Conservation (phyloP, 2,888 invertebrate genomes). For the Dynastes tityus region DNA sequence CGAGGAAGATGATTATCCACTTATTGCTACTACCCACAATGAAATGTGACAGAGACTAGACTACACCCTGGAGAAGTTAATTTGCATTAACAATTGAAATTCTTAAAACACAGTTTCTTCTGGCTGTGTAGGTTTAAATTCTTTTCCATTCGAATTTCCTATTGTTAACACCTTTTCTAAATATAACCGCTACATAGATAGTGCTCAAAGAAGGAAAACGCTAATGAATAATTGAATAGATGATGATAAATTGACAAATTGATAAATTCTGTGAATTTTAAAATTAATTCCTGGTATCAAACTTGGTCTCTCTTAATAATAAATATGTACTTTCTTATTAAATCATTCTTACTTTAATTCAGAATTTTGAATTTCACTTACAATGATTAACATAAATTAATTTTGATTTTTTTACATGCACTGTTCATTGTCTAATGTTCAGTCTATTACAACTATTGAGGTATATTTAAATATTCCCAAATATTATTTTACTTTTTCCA, state of each 20-base stretch:
- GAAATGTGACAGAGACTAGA: not conserved
- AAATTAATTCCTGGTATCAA: no score
- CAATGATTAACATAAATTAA: no score
- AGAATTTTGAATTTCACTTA: no score
- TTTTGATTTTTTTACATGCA: no score
- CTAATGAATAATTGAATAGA: not conserved
- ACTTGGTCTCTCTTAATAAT: no score
- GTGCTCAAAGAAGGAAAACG: not conserved
- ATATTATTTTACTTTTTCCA: no score
- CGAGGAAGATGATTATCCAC: not conserved
- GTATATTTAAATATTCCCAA: no score
- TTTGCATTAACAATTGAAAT: constrained; percentile 30
- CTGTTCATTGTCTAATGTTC: no score
- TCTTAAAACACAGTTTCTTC: not conserved
- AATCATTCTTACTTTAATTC: no score
- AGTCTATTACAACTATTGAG: no score
- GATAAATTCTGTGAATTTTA: no score
- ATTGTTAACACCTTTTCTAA: not conserved
- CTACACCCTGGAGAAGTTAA: constrained; percentile 14
- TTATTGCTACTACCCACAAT: not conserved
- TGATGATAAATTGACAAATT: not conserved
- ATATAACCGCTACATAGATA: not conserved
- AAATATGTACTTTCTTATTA: no score
- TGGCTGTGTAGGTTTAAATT: constrained; percentile 6
- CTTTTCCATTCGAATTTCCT: not conserved